Base-by-base conservation (phyloP, 2,113 vertebrate genomes). In the Glareola pratincola region DNA sequence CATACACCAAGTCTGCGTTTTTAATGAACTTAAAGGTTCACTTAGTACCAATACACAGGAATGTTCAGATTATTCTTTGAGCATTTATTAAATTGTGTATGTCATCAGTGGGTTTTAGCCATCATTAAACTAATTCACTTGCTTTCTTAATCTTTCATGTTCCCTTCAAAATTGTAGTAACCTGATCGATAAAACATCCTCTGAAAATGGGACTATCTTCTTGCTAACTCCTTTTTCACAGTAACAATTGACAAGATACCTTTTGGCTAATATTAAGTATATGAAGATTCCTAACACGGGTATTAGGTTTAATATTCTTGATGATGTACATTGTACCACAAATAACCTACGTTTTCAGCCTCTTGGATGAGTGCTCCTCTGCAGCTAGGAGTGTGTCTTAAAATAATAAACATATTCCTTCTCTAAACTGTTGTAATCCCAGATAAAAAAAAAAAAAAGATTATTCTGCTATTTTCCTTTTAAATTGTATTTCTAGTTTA, bases 401-500 rank as follows among this genome's bases (percentile, higher is more conserved):
- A 86, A 94, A 77, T 26, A 96, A 86, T 50, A 72, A 94, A 81
- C 10, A 74, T 41, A 85, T 47, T 76, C 56, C 27, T 60, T 66
- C 57, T 87, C 41, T 68, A 79, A 86, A 92, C 45, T 73, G 34
- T 76, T 91, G 45, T 51, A 88, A 92, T 91, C 43, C 68, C 43
- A 92, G 60, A 72, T 66, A 90, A 89, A 87, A 16, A 22, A 89
- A 87, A 16, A 22, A 53, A 51, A 30, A 67, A 80, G 53, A 94
- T 45, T 78, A 64, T 68, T 87, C 62, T 78, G 47, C 39, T 72
- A 24, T 86, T 87, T 86, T 94, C 75, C 56, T 83, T 81, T 37
- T 18, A 90, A 86, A 4, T 69, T 88, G 68, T 79, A 75, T 73
- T 90, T 92, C 84, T 82, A 82, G 39, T 82, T 85, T 62, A 85